Base-by-base conservation (phyloP, 2,888 invertebrate species). In the Loripinus fragilis region DNA sequence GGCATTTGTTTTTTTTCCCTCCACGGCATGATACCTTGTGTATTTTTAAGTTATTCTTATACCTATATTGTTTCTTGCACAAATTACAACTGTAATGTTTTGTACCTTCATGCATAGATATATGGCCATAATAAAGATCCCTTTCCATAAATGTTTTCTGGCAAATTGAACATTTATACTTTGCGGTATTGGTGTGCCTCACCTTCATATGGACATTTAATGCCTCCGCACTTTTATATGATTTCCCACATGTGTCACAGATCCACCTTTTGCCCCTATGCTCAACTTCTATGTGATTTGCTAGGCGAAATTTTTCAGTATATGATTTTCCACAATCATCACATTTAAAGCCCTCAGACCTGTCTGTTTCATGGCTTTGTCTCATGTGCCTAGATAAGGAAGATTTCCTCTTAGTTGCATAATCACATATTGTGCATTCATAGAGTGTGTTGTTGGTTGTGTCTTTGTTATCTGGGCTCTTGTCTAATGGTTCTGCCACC, bases 21-120 rank as follows among this genome's bases (percentile, higher is more conserved):
- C 28, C 25, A 20, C 7, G 8, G 28, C 30, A 28, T 7, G 55
- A 5, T 2, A 7, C 3, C 8, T 28, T 5, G 28, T 55, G 55
- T 10, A 28, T 7, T 55, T 25, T 55, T 17, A 55, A 17, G 28
- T 55, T 55, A 25, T 55, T 55, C 28, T 55, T 55, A 25, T 55
- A 55, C 20, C 30, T 7, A 28, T 55, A 55, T 28, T 55, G 25
- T 17, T 28, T 55, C 30, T 8, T 28, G 55, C 55, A 55, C 25
- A 55, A 55, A 55, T 8, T 55, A 25, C 55, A 55, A 17, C 55
- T 55, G 17, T 28, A 55, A 8, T 3, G 8, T 55, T 55, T 55
- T 3, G 25, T 55, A 17, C 55, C 55, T 55, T 55, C 55, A 55
- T 55, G 55, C 20, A 28, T 55, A 28, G 55, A 55, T 8, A 55